Conservation (phyloP, 2,113 vertebrate genomes). For the Calidris pygmaea region DNA sequence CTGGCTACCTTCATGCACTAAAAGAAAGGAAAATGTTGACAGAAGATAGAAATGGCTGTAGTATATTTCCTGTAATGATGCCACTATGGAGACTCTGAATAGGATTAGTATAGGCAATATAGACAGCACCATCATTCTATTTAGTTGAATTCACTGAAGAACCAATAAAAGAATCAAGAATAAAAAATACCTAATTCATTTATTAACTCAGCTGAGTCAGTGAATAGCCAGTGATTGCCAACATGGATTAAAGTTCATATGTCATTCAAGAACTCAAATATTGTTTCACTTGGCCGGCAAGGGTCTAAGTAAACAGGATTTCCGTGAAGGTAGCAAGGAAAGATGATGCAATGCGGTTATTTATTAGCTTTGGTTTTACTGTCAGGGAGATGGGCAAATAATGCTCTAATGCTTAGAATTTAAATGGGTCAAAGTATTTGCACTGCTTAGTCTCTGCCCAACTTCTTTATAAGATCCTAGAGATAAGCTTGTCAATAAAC, state of each 20-base stretch:
- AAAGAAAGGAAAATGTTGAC: neutral
- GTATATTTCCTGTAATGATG: neutral
- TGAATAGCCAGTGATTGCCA: neutral
- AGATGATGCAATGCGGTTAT: slow-evolving; percentile 44
- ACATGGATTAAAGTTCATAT: neutral
- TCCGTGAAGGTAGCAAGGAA: neutral
- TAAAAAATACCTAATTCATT: neutral
- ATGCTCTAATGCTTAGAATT: neutral
- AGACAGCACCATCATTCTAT: neutral
- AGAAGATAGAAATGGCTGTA: neutral
- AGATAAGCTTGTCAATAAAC: neutral
- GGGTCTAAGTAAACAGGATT: slow-evolving; percentile 13
- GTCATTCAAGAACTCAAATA: slow-evolving; percentile 8
- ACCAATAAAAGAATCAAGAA: neutral
- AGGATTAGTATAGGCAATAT: neutral
- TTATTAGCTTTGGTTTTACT: slow-evolving; percentile 52
- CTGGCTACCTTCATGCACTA: neutral
- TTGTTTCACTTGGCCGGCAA: neutral
- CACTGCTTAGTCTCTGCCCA: neutral
- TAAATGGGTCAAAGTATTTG: neutral
- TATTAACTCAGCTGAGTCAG: neutral
- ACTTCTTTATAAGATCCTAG: neutral
- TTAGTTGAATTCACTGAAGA: neutral
- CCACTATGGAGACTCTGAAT: neutral
- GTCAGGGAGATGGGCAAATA: slow-evolving; percentile 21